Evolutionary conservation across 2,113 vertebrate genomes (phyloP).

Genomic region (Phrynosoma blainvillii): DNA sequence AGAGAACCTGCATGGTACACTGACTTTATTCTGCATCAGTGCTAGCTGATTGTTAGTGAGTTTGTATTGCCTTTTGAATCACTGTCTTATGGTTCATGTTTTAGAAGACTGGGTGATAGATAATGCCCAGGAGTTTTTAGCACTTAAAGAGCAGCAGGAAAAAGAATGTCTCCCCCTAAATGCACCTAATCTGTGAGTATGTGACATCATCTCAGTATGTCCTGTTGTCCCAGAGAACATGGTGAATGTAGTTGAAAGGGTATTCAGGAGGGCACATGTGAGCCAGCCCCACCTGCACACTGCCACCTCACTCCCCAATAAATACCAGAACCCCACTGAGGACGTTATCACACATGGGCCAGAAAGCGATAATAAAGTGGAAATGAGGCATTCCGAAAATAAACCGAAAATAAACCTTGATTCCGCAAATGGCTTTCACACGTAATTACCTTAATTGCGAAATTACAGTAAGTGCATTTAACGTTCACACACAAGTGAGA

Average conservation of each 20-base stretch:
- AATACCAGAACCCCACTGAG: neutral
- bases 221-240: neutral
- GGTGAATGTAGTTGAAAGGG: neutral
- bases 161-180: neutral
- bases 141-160: neutral
- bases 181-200: neutral
- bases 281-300: neutral
- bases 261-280: neutral
- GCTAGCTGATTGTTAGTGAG: neutral
- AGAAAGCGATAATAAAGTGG: too few species aligned
- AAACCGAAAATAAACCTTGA: too few species aligned
- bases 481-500: too few species aligned
- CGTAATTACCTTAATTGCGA: too few species aligned
- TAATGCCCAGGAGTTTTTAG: neutral
- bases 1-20: neutral
- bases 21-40: neutral
- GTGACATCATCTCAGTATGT: neutral
- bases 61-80: neutral
- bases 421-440: too few species aligned
- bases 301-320: neutral
- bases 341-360: too few species aligned
- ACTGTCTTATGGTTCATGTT: neutral
- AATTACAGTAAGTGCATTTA: too few species aligned
- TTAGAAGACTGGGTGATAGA: conserved; percentile 2
- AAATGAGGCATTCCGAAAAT: too few species aligned